phyloP scores from a whole-genome alignment of 2,113 vertebrate genomes.

The Platycercus adscitus region DNA sequence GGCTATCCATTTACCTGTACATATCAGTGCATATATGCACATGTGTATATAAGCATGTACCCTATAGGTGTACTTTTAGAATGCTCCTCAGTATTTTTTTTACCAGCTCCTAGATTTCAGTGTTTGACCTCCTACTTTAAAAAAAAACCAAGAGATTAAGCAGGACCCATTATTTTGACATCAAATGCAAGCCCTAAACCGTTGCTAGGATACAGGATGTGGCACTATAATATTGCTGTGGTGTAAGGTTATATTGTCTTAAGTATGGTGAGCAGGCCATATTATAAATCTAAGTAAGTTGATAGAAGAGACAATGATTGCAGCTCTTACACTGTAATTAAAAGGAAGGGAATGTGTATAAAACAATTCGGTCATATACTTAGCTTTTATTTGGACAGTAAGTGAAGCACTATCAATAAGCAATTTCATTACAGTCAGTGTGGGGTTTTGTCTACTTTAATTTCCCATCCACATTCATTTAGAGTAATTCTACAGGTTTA shows the following conservation, averaged over 20 bases:
- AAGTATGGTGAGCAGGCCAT: conserved; percentile 8
- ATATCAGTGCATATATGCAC: not conserved
- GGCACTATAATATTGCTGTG: conserved; percentile 8
- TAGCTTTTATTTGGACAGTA: conserved; percentile 28
- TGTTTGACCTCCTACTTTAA: conserved; percentile 31
- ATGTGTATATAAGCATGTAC: not conserved
- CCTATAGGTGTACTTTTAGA: not conserved
- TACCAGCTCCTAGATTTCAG: not conserved
- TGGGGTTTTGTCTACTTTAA: conserved; percentile 36
- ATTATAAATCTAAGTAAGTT: conserved; percentile 33
- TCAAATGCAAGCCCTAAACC: conserved; percentile 51
- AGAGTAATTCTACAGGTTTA: not conserved
- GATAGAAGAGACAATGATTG: conserved; percentile 35
- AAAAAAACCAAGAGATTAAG: conserved; percentile 36
- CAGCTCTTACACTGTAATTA: conserved; percentile 51
- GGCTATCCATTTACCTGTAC: not conserved
- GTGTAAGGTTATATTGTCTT: conserved; percentile 55
- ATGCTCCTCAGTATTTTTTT: not conserved
- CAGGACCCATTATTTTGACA: conserved; percentile 59
- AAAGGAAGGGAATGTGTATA: conserved; percentile 21
- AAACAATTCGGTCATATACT: not conserved
- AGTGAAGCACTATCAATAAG: conserved; percentile 45
- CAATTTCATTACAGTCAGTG: conserved; percentile 35
- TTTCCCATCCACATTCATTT: conserved; percentile 23
- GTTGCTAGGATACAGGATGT: conserved; percentile 68